A percentile compares a stretch with the other conserved stretches of the same genome.
Conservation (phyloP, 2,888 invertebrate species). For the Penaeus monodon region DNA sequence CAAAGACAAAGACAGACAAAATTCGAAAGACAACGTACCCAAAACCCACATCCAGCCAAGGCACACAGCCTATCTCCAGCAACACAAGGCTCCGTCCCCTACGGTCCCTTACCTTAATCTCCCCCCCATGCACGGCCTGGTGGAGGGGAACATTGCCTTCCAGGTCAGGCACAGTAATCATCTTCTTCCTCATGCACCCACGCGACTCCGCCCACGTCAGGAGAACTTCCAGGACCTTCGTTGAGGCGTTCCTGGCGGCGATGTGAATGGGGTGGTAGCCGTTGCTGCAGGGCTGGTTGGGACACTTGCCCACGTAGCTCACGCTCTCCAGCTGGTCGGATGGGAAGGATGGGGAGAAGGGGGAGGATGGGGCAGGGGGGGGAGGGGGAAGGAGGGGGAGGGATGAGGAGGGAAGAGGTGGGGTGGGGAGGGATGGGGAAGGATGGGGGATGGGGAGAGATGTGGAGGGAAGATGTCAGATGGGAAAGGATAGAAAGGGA, state of each 20-base stretch:
- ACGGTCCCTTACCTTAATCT: constrained; percentile 70
- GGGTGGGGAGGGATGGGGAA: not conserved
- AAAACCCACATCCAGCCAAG: too few species aligned
- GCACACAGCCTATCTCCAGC: not conserved
- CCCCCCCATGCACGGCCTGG: constrained; percentile 70
- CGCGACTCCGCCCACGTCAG: constrained; percentile 85
- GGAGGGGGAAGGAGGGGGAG: too few species aligned
- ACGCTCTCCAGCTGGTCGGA: constrained; percentile 78
- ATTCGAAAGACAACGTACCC: too few species aligned
- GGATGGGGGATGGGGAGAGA: not conserved
- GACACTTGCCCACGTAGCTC: constrained; percentile 72
- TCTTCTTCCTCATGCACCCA: constrained; percentile 83
- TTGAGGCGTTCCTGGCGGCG: constrained; percentile 90
- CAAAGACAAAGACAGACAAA: too few species aligned
- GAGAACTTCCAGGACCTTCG: constrained; percentile 85
- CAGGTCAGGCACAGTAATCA: constrained; percentile 87
- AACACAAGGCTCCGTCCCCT: constrained; percentile 70
- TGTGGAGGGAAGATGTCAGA: too few species aligned
- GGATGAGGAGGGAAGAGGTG: too few species aligned
- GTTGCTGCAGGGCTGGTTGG: constrained; percentile 85
- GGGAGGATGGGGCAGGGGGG: not conserved
- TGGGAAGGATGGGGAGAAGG: not conserved
- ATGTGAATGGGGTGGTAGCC: constrained; percentile 93
- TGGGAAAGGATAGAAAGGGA: not conserved
- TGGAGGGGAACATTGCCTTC: constrained; percentile 82